These are phyloP conservation scores for Serranus cabrilla DNA, from an alignment of 2,797 vertebrate species.

Conservation along the genomic window DNA sequence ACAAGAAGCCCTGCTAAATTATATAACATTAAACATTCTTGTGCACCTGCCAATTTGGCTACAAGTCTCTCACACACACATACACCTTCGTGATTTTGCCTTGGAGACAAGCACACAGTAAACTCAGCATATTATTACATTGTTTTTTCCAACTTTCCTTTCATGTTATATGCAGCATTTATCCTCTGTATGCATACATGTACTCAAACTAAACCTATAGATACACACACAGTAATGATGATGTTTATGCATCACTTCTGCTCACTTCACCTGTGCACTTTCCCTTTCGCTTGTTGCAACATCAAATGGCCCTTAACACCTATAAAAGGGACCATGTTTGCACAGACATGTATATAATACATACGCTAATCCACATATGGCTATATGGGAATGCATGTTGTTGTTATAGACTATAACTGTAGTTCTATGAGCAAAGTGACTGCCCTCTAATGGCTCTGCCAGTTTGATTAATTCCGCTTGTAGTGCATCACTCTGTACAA, in stretches of 20 bases:
- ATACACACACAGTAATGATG: not conserved
- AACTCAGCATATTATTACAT: not conserved
- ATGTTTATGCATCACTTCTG: not conserved
- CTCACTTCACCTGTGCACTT: not conserved
- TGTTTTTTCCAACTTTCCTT: constrained; percentile 1
- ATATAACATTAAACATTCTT: constrained; percentile 50
- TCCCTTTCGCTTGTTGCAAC: not conserved
- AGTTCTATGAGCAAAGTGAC: not conserved
- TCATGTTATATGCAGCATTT: not conserved
- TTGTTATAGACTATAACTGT: not conserved
- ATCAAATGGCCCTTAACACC: not conserved
- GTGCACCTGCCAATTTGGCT: constrained; percentile 48
- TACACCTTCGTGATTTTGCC: not conserved
- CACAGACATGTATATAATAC: not conserved
- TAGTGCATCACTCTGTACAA: not conserved
- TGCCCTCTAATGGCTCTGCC: not conserved
- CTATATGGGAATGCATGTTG: not conserved
- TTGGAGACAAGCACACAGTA: constrained; percentile 5
- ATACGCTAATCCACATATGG: not conserved
- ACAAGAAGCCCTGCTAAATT: constrained; percentile 46
- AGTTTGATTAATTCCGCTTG: not conserved
- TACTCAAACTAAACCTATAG: not conserved
- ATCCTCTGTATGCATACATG: not conserved
- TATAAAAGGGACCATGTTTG: not conserved
- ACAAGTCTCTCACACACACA: not conserved